phyloP scores from a whole-genome alignment of 1,140 invertebrate genomes.

The fruit fly (Drosophila melanogaster) region Release_6_plus_ISO1_MT NT_033779.5:11098501-11099000 shows the following conservation, averaged over 20 bases:
- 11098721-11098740: conserved; percentile 50
- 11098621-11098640: conserved; percentile 87
- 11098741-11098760: conserved; percentile 1
- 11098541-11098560: conserved; percentile 85
- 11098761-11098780: conserved; percentile 86
- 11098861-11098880: conserved; percentile 76
- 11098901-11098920: conserved; percentile 96
- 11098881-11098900: conserved; percentile 89
- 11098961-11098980: conserved; percentile 97
- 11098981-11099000: conserved; percentile 32
- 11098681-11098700: conserved; percentile 89
- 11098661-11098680: conserved; percentile 93
- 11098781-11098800: conserved; percentile 92
- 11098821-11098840: conserved; percentile 92
- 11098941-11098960: conserved; percentile 94
- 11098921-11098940: conserved; percentile 97
- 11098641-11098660: conserved; percentile 93
- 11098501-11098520: conserved; percentile 95
- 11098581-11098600: conserved; percentile 83
- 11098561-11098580: conserved; percentile 84
- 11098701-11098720: conserved; percentile 23
- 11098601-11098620: conserved; percentile 84
- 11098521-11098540: conserved; percentile 92
- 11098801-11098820: conserved; percentile 93
- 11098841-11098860: conserved; percentile 89